Evolutionary conservation across 2,888 invertebrate species (phyloP).

Genomic region (Cephus sareptanus): DNA sequence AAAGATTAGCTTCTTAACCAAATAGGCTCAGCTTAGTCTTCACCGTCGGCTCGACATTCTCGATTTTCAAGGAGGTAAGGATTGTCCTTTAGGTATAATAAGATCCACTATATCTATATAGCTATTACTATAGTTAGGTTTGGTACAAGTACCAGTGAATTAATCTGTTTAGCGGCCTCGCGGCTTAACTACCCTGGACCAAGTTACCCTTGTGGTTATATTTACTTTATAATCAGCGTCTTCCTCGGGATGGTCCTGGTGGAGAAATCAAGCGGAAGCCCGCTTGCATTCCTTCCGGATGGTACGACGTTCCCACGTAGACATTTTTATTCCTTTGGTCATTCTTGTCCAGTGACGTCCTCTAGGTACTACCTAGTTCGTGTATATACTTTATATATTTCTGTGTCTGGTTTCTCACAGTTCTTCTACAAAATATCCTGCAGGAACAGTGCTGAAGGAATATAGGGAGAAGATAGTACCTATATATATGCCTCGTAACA

Average conservation of each 20-base stretch:
- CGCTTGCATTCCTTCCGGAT: neutral
- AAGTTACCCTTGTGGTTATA: neutral
- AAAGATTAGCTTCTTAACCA: constrained; percentile 56
- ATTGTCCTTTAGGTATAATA: constrained; percentile 1
- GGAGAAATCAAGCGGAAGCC: neutral
- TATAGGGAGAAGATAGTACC: neutral
- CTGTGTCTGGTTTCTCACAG: neutral
- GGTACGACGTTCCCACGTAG: neutral
- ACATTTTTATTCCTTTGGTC: neutral
- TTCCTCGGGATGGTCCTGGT: neutral
- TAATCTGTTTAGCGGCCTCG: constrained; percentile 10
- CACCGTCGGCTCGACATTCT: constrained; percentile 6
- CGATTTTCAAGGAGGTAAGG: constrained; percentile 7
- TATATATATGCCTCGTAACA: neutral
- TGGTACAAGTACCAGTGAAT: neutral
- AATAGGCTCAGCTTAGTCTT: constrained; percentile 47
- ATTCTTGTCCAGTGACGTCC: neutral
- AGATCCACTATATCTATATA: neutral
- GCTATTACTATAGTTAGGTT: neutral
- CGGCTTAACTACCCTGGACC: neutral
- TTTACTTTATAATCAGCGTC: neutral
- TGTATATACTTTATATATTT: neutral
- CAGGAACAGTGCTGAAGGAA: neutral
- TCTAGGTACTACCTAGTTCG: neutral
- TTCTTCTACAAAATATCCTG: neutral